Conservation (phyloP, 2,888 invertebrate species). For the Halocaridina rubra region DNA sequence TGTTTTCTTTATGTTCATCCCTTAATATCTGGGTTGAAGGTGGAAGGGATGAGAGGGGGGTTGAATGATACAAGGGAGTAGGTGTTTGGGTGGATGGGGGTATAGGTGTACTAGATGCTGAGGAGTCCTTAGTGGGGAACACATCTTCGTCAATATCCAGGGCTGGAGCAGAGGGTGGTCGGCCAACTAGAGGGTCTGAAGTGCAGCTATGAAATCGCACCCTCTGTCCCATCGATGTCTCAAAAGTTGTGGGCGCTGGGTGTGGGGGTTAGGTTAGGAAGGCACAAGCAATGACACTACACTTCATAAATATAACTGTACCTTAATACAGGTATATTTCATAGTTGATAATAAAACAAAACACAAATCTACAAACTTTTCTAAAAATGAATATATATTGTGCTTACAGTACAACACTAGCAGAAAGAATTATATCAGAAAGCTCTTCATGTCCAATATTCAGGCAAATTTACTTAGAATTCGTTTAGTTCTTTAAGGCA, state of each 20-base stretch:
- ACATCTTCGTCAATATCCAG: slow-evolving; percentile 51
- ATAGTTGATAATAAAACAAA: no score
- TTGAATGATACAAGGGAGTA: slow-evolving; percentile 41
- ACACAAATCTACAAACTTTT: no score
- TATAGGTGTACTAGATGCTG: slow-evolving; percentile 21
- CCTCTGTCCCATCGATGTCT: slow-evolving; percentile 67
- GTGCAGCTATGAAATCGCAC: slow-evolving; percentile 74
- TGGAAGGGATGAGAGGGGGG: slow-evolving; percentile 42
- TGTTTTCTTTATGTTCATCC: slow-evolving; percentile 63
- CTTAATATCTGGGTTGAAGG: slow-evolving; percentile 38
- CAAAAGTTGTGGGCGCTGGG: slow-evolving; percentile 61
- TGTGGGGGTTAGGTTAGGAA: background rate
- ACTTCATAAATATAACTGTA: no score
- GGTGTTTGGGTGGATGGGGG: slow-evolving; percentile 3
- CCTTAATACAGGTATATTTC: no score
- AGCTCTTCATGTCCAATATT: no score
- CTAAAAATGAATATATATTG: no score
- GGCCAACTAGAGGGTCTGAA: slow-evolving; percentile 69
- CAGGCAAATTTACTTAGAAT: no score
- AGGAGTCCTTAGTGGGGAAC: slow-evolving; percentile 58
- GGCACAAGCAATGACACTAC: slow-evolving; percentile 10
- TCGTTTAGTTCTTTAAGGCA: no score
- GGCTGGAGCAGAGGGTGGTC: slow-evolving; percentile 46
- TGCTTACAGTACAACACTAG: no score
- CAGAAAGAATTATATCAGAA: no score